phyloP scores from a whole-genome alignment of 1,140 invertebrate genomes.

The Drosophila mojavensis region DNA sequence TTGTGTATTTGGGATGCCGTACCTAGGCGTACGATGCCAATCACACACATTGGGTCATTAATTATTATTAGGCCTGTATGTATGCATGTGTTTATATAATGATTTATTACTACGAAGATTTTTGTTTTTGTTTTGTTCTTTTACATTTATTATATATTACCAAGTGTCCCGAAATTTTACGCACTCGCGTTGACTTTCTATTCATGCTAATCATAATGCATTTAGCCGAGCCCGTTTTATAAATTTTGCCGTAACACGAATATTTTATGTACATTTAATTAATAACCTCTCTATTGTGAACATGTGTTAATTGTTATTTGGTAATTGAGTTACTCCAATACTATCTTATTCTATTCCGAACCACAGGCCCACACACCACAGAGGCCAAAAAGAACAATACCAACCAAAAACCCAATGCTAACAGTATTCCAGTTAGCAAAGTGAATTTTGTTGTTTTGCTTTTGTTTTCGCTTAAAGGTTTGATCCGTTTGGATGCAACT shows the following conservation, averaged over 20 bases:
- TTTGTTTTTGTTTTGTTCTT: neutral
- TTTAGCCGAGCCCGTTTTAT: slow-evolving; percentile 20
- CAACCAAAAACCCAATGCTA: neutral
- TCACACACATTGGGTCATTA: slow-evolving; percentile 23
- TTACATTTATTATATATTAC: neutral
- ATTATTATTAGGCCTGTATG: slow-evolving; percentile 19
- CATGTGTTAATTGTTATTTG: slow-evolving; percentile 35
- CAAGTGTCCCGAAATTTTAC: neutral
- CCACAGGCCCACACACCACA: neutral
- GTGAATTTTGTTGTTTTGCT: neutral
- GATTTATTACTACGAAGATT: slow-evolving; percentile 31
- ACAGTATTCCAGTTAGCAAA: slow-evolving; percentile 24
- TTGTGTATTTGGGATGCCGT: slow-evolving; percentile 16
- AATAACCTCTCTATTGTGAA: slow-evolving; percentile 33
- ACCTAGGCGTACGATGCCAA: slow-evolving; percentile 13
- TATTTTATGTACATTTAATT: slow-evolving; percentile 56
- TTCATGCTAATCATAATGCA: slow-evolving; percentile 35
- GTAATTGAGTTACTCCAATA: slow-evolving; percentile 36
- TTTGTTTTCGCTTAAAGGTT: neutral
- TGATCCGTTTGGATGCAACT: slow-evolving; percentile 6
- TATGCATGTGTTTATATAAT: slow-evolving; percentile 27
- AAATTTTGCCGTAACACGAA: slow-evolving; percentile 35
- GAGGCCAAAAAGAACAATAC: neutral
- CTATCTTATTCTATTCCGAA: slow-evolving; percentile 24
- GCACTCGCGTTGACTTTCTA: slow-evolving; percentile 4